Conservation (phyloP, 2,113 vertebrate species). For the Apistogramma diplotaenia region DNA sequence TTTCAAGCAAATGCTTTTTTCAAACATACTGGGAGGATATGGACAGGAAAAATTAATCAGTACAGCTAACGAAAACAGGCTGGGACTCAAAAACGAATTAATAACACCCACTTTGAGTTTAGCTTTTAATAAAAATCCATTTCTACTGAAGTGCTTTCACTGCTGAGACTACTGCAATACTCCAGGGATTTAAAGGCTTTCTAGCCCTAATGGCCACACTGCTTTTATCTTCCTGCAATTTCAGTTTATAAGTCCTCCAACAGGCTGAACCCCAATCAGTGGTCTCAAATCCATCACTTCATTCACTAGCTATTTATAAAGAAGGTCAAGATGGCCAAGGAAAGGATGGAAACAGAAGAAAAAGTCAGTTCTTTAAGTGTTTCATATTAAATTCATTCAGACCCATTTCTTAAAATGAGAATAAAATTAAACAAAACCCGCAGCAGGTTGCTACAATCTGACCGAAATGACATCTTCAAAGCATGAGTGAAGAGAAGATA, state of each 20-base stretch:
- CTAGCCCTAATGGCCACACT: constrained; percentile 41
- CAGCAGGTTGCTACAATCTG: background rate
- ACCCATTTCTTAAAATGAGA: background rate
- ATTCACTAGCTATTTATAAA: constrained; percentile 43
- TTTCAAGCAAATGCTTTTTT: background rate
- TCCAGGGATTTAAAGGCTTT: constrained; percentile 34
- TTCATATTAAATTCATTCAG: background rate
- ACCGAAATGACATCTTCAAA: constrained; percentile 36
- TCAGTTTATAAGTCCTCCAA: constrained; percentile 19
- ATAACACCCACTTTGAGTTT: background rate
- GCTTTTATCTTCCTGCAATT: constrained; percentile 41
- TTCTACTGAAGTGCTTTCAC: constrained; percentile 15
- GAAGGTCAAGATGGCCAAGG: background rate
- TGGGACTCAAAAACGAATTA: background rate
- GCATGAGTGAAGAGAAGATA: constrained; percentile 8
- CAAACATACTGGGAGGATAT: background rate
- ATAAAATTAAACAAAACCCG: background rate
- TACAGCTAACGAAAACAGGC: background rate
- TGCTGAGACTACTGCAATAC: background rate
- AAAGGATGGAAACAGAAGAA: background rate
- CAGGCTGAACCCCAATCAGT: constrained; percentile 23
- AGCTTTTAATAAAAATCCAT: constrained; percentile 11
- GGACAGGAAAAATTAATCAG: background rate
- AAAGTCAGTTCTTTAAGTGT: background rate
- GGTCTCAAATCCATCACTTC: constrained; percentile 12